Conservation (phyloP, 2,113 vertebrate species). For the Cacatua alba region DNA sequence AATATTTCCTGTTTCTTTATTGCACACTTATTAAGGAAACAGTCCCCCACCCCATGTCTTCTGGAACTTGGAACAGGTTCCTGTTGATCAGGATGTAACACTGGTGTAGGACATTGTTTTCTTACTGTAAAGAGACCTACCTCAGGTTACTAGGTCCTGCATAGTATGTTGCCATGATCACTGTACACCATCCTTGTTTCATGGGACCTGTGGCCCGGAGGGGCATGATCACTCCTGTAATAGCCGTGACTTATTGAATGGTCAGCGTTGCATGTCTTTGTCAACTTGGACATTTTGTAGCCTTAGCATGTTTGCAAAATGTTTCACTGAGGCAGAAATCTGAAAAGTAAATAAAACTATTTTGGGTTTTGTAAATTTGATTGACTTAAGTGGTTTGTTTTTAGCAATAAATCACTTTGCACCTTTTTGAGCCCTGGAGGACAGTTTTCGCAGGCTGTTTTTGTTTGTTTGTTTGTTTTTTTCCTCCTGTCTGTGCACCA, state of each 20-base stretch:
- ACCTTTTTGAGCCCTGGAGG: background rate
- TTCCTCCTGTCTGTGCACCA: background rate
- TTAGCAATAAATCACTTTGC: background rate
- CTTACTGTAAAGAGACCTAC: conserved; percentile 84
- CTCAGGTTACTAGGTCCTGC: conserved; percentile 78
- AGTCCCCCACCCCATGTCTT: conserved; percentile 38
- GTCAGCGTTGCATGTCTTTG: conserved; percentile 81
- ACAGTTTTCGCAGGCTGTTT: background rate
- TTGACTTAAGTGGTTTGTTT: conserved; percentile 57
- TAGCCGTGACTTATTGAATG: conserved; percentile 62
- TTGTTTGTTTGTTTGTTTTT: background rate
- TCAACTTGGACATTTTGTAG: conserved; percentile 83
- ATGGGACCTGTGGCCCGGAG: conserved; percentile 60
- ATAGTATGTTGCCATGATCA: conserved; percentile 60
- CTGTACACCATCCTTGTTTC: conserved; percentile 55
- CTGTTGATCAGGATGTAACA: conserved; percentile 76
- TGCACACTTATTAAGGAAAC: conserved; percentile 58
- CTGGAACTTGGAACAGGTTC: conserved; percentile 67
- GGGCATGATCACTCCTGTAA: conserved; percentile 68
- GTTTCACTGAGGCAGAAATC: conserved; percentile 79
- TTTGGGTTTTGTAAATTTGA: conserved; percentile 80
- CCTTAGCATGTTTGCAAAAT: conserved; percentile 90
- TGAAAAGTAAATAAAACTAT: conserved; percentile 86
- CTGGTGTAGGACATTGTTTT: conserved; percentile 75
- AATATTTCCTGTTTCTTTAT: conserved; percentile 50